Evolutionary conservation across 2,888 invertebrate species (phyloP).

Genomic region (Mythimna vitellina): DNA sequence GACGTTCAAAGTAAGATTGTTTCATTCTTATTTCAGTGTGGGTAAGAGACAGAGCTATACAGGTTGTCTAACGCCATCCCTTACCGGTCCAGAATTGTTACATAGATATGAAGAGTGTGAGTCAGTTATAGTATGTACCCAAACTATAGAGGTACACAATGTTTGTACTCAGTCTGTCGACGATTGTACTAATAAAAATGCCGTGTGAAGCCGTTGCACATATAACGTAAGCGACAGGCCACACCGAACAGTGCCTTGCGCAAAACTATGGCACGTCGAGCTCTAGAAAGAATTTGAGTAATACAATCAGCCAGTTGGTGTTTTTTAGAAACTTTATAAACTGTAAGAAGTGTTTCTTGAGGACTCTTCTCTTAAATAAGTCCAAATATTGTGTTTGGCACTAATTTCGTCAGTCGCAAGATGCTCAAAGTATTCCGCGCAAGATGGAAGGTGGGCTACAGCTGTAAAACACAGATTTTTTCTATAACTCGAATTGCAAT

Average conservation of each 20-base stretch:
- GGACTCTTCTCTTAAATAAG: no score
- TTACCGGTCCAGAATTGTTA: no score
- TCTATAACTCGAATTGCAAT: background rate
- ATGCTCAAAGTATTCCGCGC: background rate
- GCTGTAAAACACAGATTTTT: slow-evolving; percentile 1
- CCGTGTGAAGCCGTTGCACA: slow-evolving; percentile 47
- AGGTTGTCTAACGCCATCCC: no score
- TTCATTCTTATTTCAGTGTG: no score
- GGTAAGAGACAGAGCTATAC: no score
- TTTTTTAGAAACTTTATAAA: no score
- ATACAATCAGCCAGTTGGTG: no score
- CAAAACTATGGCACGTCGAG: slow-evolving; percentile 11
- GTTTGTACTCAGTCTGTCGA: slow-evolving; percentile 81
- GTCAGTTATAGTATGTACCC: slow-evolving; percentile 41
- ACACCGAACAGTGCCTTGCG: background rate
- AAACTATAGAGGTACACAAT: slow-evolving; percentile 67
- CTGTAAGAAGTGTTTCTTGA: no score
- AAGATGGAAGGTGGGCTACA: background rate
- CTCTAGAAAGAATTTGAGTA: background rate
- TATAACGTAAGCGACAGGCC: slow-evolving; percentile 36
- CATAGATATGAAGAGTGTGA: background rate
- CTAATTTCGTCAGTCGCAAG: no score
- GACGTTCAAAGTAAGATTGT: no score
- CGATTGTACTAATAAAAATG: slow-evolving; percentile 69
- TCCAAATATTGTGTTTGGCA: no score